Conservation (phyloP, 2,113 vertebrate species). For the Bufo gargarizans region DNA sequence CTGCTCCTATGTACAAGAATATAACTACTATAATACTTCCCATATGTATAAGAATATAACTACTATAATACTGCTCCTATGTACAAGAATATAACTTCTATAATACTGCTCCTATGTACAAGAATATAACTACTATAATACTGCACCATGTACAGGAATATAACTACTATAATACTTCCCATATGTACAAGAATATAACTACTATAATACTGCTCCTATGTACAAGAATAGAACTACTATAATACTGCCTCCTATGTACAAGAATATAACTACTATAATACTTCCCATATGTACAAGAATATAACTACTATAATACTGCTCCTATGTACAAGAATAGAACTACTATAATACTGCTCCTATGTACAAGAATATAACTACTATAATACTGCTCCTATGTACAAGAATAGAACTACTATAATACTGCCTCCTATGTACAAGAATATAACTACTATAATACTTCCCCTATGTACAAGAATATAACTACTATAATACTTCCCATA, state of each 20-base stretch:
- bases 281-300: background rate
- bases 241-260: background rate
- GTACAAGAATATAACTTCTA: background rate
- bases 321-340: background rate
- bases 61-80: constrained; percentile 5
- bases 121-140: constrained; percentile 13
- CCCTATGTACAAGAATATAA: background rate
- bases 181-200: background rate
- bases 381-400: background rate
- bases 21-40: background rate
- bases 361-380: constrained; percentile 2
- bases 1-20: background rate
- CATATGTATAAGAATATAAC: background rate
- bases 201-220: background rate
- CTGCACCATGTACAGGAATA: background rate
- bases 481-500: background rate
- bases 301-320: background rate
- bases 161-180: background rate
- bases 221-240: background rate
- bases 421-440: constrained; percentile 2
- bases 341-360: background rate
- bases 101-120: background rate
- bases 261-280: background rate
- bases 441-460: background rate
- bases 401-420: constrained; percentile 8